Base-by-base conservation (phyloP, 2,113 vertebrate species). In the Leiothrix lutea region DNA sequence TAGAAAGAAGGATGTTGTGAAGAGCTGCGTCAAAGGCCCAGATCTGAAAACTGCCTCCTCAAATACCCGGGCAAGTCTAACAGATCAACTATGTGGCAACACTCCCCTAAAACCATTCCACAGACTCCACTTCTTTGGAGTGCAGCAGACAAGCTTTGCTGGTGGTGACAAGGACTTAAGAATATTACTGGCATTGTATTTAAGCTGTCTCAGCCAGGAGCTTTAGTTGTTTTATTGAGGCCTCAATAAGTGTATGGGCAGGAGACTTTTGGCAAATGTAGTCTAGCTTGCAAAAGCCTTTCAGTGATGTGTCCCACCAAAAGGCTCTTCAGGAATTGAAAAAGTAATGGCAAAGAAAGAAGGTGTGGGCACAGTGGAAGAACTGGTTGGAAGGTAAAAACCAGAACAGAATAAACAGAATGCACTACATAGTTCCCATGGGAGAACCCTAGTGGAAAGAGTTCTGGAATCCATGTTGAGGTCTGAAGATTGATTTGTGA, bases 21-120 rank as follows among this genome's bases (percentile, higher is more conserved):
- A 33, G 10, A 53, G 33, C n/a, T 0, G 0, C 36, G 16, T 29
- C 47, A 66, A 65, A 53, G 44, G 38, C 60, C 36, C 65, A 3
- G 40, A 28, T 51, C 35, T 82, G 33, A 47, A 84, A 85, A 51
- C 6, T 23, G 5, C 31, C n/a, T 80, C 21, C 51, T 77, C 5
- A 80, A 61, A 44, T 47, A 48, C 18, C 21, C 26, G 53, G 44
- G 38, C 36, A 40, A 54, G 45, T 35, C 31, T 29, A 48, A 38
- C 7, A 62, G 24, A 77, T 25, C 23, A 58, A 5, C n/a, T 58
- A 8, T 33, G 31, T 66, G 57, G 18, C 28, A 33, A 31, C 47
- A 56, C 11, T 57, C 6, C 58, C 22, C 25, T 36, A 18, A 78
- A 64, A 54, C 9, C 6, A 14, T 72, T 64, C 48, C 35, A 67